Percentiles rank a stretch among this genome's conserved stretches.
Evolutionary conservation across 2,888 invertebrate genomes (phyloP).

Genomic region (Cryptocephalus primarius): DNA sequence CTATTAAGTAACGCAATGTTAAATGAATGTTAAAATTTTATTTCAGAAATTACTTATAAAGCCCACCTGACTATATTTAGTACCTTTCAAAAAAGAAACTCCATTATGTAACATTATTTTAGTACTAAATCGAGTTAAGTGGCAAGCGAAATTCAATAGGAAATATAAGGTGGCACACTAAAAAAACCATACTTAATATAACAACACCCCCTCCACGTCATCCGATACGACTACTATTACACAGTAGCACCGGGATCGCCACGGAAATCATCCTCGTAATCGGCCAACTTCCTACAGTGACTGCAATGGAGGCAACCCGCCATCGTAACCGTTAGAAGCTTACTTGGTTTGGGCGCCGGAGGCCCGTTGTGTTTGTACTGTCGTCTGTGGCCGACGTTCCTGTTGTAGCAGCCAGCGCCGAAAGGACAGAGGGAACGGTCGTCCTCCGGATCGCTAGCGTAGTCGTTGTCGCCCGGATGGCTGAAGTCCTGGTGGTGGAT

Average conservation of each 20-base stretch:
- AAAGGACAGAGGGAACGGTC: constrained; percentile 45
- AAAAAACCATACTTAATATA: no score
- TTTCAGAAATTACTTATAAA: no score
- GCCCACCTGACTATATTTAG: no score
- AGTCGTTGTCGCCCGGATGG: constrained; percentile 56
- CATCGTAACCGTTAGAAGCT: constrained; percentile 1
- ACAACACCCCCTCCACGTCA: no score
- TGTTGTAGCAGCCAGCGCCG: constrained; percentile 46
- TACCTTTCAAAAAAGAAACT: no score
- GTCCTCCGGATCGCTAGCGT: constrained; percentile 35
- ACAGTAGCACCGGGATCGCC: constrained; percentile 14
- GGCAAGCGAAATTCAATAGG: no score
- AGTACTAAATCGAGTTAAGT: no score
- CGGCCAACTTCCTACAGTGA: constrained; percentile 5
- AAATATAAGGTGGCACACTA: no score
- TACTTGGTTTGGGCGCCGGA: constrained; percentile 19
- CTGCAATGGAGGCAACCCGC: constrained; percentile 11
- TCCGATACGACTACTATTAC: neutral
- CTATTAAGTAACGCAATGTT: neutral
- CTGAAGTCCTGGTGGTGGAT: constrained; percentile 47
- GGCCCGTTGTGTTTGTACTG: constrained; percentile 37
- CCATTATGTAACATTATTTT: no score
- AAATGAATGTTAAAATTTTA: neutral
- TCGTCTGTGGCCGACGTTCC: constrained; percentile 46
- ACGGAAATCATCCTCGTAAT: constrained; percentile 15